Conservation (phyloP, 2,888 invertebrate genomes). For the Drosophila limbata region DNA sequence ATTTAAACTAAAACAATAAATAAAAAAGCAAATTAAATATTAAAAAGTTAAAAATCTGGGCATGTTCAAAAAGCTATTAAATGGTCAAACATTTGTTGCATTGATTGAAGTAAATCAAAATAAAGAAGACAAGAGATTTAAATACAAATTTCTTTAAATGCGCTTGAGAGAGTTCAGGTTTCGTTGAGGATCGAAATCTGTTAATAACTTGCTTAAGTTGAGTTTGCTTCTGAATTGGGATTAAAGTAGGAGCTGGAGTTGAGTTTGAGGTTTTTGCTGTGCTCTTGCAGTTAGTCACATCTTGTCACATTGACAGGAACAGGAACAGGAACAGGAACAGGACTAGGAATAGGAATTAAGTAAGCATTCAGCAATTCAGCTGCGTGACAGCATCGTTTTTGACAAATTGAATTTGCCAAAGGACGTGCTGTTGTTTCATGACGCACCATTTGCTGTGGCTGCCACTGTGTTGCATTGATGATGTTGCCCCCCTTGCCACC, state of each 20-base stretch:
- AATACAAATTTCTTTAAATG: too few species aligned
- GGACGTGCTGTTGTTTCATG: slow-evolving; percentile 77
- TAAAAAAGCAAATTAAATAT: too few species aligned
- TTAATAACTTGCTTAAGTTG: slow-evolving; percentile 11
- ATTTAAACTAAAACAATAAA: too few species aligned
- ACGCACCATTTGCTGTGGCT: slow-evolving; percentile 64
- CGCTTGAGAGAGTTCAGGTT: slow-evolving; percentile 28
- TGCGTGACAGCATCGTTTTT: slow-evolving; percentile 79
- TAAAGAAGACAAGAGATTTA: too few species aligned
- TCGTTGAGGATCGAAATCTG: slow-evolving; percentile 7
- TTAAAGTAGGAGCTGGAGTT: not conserved
- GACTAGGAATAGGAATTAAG: slow-evolving; percentile 68
- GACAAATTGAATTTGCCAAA: slow-evolving; percentile 78
- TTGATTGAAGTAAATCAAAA: too few species aligned
- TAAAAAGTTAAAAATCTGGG: too few species aligned
- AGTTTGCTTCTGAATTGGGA: not conserved
- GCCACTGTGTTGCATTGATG: slow-evolving; percentile 47
- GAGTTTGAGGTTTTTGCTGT: slow-evolving; percentile 7
- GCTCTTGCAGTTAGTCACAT: slow-evolving; percentile 28
- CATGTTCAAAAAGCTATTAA: too few species aligned
- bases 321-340: slow-evolving; percentile 23
- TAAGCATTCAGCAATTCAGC: slow-evolving; percentile 74
- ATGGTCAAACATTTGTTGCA: too few species aligned
- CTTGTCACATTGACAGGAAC: slow-evolving; percentile 44
- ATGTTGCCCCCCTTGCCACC: slow-evolving; percentile 13